Conservation (phyloP, 1,140 invertebrate species). For the Orchesella cincta region DNA sequence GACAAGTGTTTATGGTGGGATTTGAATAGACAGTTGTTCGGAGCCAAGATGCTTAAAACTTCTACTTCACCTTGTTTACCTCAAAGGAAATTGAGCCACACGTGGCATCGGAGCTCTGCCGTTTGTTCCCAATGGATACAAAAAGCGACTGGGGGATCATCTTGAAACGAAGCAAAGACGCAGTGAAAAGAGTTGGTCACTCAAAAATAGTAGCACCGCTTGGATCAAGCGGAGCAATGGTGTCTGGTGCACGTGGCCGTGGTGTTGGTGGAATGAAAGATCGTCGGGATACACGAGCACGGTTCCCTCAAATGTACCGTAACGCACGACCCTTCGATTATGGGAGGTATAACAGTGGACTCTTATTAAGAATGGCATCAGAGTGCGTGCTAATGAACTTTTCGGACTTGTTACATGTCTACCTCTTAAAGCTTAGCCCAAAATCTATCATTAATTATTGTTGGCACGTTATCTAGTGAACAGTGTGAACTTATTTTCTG, state of each 20-base stretch:
- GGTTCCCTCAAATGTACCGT: conserved; percentile 56
- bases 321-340: conserved; percentile 38
- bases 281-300: conserved; percentile 57
- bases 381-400: conserved; percentile 48
- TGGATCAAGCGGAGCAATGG: conserved; percentile 52
- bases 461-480: background rate
- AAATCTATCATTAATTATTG: background rate
- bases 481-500: background rate
- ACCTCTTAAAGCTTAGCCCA: background rate
- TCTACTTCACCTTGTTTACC: conserved; percentile 43
- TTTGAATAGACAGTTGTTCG: too few relatives aligned
- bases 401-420: background rate
- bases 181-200: conserved; percentile 63
- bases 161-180: conserved; percentile 82
- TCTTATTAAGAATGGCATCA: conserved; percentile 43
- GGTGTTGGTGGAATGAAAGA: conserved; percentile 52
- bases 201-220: conserved; percentile 42
- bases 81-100: conserved; percentile 88
- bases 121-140: conserved; percentile 90
- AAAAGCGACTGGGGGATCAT: conserved; percentile 89
- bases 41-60: too few relatives aligned
- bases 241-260: conserved; percentile 60
- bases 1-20: too few relatives aligned
- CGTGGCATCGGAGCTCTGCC: conserved; percentile 90
- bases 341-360: conserved; percentile 50